Evolutionary conservation across 2,888 invertebrate genomes (phyloP).

Genomic region (Platerodrilus igneus): DNA sequence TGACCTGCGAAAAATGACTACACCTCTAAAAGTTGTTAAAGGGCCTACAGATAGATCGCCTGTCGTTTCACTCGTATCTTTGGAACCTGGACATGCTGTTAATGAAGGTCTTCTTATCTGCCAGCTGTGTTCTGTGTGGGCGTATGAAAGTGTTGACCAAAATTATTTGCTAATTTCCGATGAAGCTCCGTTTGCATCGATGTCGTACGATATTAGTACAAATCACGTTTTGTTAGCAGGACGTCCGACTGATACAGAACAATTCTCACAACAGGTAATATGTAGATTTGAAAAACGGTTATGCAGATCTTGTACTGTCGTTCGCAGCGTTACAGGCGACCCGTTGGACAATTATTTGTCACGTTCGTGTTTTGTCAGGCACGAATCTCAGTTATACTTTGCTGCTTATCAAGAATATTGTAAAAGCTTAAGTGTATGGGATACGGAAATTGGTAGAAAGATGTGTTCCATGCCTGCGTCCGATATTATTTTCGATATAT

Average conservation of each 20-base stretch:
- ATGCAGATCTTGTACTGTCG: conserved; percentile 53
- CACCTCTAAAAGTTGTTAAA: conserved; percentile 38
- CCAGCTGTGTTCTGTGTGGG: conserved; percentile 67
- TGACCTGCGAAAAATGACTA: conserved; percentile 63
- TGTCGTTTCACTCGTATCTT: conserved; percentile 59
- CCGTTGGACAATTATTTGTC: conserved; percentile 63
- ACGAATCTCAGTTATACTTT: conserved; percentile 58
- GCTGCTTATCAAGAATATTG: conserved; percentile 73
- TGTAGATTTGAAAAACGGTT: conserved; percentile 48
- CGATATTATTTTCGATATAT: conserved; percentile 65
- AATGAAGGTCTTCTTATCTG: conserved; percentile 66
- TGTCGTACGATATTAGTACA: conserved; percentile 62
- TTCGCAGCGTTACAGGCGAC: conserved; percentile 64
- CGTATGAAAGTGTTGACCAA: conserved; percentile 53
- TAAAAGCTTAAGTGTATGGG: conserved; percentile 62
- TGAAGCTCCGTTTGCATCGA: conserved; percentile 71
- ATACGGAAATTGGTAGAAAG: conserved; percentile 53
- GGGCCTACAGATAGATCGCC: conserved; percentile 62
- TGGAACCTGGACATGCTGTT: conserved; percentile 47
- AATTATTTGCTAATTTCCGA: conserved; percentile 55
- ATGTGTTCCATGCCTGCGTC: conserved; percentile 56
- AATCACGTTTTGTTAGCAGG: conserved; percentile 67
- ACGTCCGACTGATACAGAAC: conserved; percentile 56
- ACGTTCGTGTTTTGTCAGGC: conserved; percentile 56
- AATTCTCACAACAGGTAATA: conserved; percentile 55